A percentile compares a stretch with the other conserved stretches of the same genome.
Evolutionary conservation across 2,888 invertebrate genomes (phyloP).

Genomic region (Ypsolopha sequella): DNA sequence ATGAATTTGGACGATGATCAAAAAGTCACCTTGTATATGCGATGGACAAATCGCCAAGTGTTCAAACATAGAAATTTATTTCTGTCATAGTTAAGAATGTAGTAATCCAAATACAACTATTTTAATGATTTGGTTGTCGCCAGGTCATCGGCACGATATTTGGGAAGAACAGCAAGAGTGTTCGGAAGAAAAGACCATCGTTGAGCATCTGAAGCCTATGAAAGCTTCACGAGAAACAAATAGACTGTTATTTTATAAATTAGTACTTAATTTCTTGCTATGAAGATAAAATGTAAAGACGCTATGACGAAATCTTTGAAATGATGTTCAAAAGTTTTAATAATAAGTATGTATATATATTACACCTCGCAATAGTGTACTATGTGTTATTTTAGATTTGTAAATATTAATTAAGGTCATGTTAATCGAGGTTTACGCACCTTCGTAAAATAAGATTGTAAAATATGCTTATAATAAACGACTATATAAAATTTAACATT

Average conservation of each 20-base stretch:
- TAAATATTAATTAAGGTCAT: conserved; percentile 1
- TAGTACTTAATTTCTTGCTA: conserved; percentile 6
- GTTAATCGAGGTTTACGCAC: background rate
- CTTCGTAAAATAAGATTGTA: background rate
- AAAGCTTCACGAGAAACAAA: conserved; percentile 16
- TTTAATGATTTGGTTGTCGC: background rate
- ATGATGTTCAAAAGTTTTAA: background rate
- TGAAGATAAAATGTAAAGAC: background rate
- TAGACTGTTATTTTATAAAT: conserved; percentile 44
- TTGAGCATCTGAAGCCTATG: conserved; percentile 76
- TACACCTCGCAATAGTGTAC: conserved; percentile 44
- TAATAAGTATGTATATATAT: conserved; percentile 1
- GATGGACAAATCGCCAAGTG: no score
- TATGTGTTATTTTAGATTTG: conserved; percentile 1
- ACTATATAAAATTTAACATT: background rate
- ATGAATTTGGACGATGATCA: no score
- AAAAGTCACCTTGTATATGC: no score
- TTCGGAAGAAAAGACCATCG: conserved; percentile 83
- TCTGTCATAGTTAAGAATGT: no score
- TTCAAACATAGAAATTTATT: no score
- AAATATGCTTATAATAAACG: background rate
- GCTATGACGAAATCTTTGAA: background rate
- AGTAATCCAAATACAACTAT: no score
- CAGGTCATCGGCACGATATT: conserved; percentile 81
- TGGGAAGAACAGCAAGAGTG: conserved; percentile 81